Base-by-base conservation (phyloP, 2,888 invertebrate species). In the Aproaerema taeniolella region DNA sequence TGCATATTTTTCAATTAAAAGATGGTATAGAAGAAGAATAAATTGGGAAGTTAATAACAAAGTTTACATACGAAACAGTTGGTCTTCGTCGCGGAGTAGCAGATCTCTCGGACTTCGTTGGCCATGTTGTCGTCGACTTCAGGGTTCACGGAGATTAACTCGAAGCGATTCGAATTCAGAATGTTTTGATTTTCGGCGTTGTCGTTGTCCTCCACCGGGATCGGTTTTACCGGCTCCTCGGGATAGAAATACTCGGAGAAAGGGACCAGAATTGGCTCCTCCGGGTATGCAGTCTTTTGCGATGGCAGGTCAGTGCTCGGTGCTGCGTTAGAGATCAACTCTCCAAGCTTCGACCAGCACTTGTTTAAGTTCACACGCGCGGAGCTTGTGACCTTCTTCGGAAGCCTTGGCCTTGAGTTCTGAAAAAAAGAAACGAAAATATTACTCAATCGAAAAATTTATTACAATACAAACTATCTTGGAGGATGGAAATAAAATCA, bases 311-410 rank as follows among this genome's bases (percentile, higher is more conserved):
- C 76, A 66, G 77, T 53, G 58, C 75, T 76, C 1, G 82, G 74
- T 42, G 75, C 66, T 20, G 80, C 58, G 51, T 87, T 80, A 53
- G 87, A 81, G 63, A 89, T 83, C 50, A 89, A 68, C 46, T 87
- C 87, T 55, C 90, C 90, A 49, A 91, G 88, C 64, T 88, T 88
- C 49, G 88, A 85, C 91, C 91, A 91, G 68, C 89, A 89, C 67
- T 87, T 85, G 73, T 91, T 91, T 49, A 91, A 79, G 67, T 91
- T 91, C 64, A 91, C 88, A 52, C 88, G 87, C 55, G 90, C 83
- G 20, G 89, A 87, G 52, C 77, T 73, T 32, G 88, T 77, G 60
- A 90, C 81, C 55, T 85, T 87, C 46, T 90, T 77, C 9, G 90
- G 88, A 43, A 91, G 80, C 57, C 83, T 82, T 28, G 89, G 89